phyloP scores from a whole-genome alignment of 2,797 vertebrate genomes.

The Harpagifer antarcticus region DNA sequence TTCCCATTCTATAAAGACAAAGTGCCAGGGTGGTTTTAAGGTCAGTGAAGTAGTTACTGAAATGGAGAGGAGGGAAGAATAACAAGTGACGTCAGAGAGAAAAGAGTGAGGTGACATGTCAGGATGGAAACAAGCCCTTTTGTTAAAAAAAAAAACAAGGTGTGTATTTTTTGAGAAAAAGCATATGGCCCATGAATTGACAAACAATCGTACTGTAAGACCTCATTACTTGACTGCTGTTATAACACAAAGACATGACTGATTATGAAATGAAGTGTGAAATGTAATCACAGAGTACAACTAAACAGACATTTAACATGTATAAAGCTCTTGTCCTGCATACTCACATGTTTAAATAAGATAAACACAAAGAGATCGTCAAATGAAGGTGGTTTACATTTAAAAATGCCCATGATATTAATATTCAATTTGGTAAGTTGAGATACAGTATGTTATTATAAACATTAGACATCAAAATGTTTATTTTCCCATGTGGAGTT shows the following conservation, averaged over 20 bases:
- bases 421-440: not conserved
- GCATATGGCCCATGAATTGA: too few species aligned
- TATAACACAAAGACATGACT: not conserved
- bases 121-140: too few species aligned
- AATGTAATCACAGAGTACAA: not conserved
- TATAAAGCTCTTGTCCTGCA: not conserved
- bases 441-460: not conserved
- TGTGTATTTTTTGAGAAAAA: too few species aligned
- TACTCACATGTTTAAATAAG: not conserved
- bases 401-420: not conserved
- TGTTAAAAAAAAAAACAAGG: too few species aligned
- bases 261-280: slow-evolving; percentile 16
- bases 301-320: not conserved
- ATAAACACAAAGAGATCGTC: not conserved
- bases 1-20: not conserved
- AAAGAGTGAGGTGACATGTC: too few species aligned
- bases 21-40: not conserved
- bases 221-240: not conserved
- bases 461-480: not conserved
- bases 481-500: not conserved
- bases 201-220: not conserved
- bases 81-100: not conserved
- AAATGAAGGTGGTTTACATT: not conserved
- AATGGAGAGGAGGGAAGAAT: not conserved
- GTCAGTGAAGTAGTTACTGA: not conserved